phyloP scores from a whole-genome alignment of 1,140 invertebrate species.

The Megathymus violae region DNA sequence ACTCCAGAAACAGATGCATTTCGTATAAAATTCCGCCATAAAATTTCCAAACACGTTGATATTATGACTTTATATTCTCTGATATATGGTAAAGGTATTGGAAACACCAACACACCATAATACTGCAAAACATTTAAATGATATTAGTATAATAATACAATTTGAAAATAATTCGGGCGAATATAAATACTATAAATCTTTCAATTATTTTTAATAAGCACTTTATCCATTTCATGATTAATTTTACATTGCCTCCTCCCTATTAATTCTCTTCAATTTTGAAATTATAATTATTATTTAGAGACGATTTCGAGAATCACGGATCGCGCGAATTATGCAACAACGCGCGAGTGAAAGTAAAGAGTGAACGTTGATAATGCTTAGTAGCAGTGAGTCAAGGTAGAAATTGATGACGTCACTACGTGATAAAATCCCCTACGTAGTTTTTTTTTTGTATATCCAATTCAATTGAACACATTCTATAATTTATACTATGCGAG shows the following conservation, averaged over 20 bases:
- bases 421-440: background rate
- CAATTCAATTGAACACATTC: too few relatives aligned
- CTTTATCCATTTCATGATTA: too few relatives aligned
- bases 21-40: background rate
- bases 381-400: conserved; percentile 11
- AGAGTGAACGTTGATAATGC: background rate
- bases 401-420: conserved; percentile 22
- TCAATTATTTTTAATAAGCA: too few relatives aligned
- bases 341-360: conserved; percentile 28
- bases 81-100: background rate
- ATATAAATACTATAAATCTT: too few relatives aligned
- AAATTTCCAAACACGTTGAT: background rate
- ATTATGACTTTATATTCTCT: background rate
- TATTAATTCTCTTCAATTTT: background rate
- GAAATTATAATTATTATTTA: background rate
- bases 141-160: too few relatives aligned
- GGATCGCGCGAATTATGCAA: background rate
- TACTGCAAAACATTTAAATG: background rate
- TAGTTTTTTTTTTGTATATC: too few relatives aligned
- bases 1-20: conserved; percentile 1
- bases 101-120: background rate
- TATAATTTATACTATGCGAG: too few relatives aligned
- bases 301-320: conserved; percentile 3
- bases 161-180: too few relatives aligned
- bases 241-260: too few relatives aligned